Base-by-base conservation (phyloP, 2,113 vertebrate genomes). In the Sisor rabdophorus region DNA sequence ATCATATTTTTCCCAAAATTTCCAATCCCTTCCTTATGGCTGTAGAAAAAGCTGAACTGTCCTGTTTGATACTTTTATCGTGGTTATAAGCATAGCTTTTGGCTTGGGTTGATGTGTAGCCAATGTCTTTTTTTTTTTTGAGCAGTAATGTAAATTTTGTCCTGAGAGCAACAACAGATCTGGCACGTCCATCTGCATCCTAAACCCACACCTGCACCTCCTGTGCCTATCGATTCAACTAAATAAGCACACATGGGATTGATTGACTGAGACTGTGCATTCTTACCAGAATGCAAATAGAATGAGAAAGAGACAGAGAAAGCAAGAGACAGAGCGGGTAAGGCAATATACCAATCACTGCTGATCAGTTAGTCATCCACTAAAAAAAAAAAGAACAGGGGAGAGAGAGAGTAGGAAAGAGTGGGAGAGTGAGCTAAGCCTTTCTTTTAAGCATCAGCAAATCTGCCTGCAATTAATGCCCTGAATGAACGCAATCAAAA, bases 401-500 rank as follows among this genome's bases (percentile, higher is more conserved):
- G 71, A 55, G 65, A 54, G 71, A 55, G 65, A 20, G 20, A 36
- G 59, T 53, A 53, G 30, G 70, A 79, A 47, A 64, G n/a, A n/a
- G n/a, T n/a, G n/a, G n/a, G 70, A 71, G 71, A 82, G 75, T 56
- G 64, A 75, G 40, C 24, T 20, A 78, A 78, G 59, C 79, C 60
- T 58, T 26, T 44, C 70, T 71, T 78, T 77, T 73, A 72, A 75
- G 74, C 79, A 79, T 87, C 80, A 81, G 81, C 80, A 79, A 79
- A 85, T 86, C 79, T 78, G 82, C 82, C 70, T 77, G 65, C 79
- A 85, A 86, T 87, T 86, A 83, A 87, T 71, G 71, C 75, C 72
- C 82, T 79, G 85, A 88, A 87, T 75, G 86, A 87, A 83, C 79
- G 83, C 81, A 87, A 86, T 86, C 85, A 89, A 84, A 86, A 86